Conservation (phyloP, 2,113 vertebrate genomes). For the Rana temporaria region DNA sequence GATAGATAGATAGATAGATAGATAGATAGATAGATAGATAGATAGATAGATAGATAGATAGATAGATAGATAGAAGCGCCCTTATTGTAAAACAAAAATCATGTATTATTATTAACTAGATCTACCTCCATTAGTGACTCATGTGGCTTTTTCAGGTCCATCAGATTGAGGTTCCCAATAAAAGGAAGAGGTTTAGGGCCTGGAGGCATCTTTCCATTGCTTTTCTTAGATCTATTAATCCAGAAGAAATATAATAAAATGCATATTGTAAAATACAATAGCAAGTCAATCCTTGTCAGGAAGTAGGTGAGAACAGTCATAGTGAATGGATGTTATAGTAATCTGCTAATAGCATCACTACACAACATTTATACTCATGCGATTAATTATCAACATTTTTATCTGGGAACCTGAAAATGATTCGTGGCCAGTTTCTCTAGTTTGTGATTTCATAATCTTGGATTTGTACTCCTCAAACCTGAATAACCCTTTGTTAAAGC, state of each 20-base stretch:
- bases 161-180: conserved; percentile 75
- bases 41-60: no score
- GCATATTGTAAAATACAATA: conserved; percentile 61
- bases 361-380: not conserved
- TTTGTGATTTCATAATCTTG: not conserved
- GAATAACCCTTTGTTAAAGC: not conserved
- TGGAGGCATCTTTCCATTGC: conserved; percentile 69
- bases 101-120: no score
- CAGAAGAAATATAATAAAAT: conserved; percentile 60
- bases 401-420: not conserved
- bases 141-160: conserved; percentile 70
- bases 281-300: not conserved
- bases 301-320: conserved; percentile 63
- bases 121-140: conserved; percentile 75
- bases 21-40: no score
- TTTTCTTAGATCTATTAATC: conserved; percentile 59
- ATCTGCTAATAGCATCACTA: not conserved
- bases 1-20: no score
- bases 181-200: conserved; percentile 76
- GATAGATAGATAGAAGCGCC: no score
- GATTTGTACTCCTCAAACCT: not conserved
- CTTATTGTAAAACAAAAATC: no score
- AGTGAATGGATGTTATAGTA: not conserved
- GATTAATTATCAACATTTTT: not conserved
- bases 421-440: no score